Evolutionary conservation across 2,113 vertebrate species (phyloP), one percentile per base, ranked within the genome.

Genomic region (Salvelinus namaycush): DNA sequence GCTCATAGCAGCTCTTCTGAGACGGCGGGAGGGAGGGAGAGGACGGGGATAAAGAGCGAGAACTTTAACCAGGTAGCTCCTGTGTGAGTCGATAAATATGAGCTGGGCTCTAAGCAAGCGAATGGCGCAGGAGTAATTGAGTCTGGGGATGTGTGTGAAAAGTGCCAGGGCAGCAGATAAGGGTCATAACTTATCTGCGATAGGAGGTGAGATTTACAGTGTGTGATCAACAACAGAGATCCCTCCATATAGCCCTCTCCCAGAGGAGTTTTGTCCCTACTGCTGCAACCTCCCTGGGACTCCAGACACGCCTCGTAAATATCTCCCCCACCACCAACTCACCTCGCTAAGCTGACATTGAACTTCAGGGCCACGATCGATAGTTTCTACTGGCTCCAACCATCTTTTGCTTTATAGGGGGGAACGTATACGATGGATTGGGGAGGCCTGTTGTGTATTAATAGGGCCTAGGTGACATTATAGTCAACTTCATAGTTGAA

Each of bases 81-180:
- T 54, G 76, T 74, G 79, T 64, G 83, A 83, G 83, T 92, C 85
- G 81, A 89, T 91, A 84, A 82, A 91, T 86, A 79, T 81, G 82
- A 88, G 86, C 75, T n/a, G 49, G 65, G 75, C 80, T 49, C 70
- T 14, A 5, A 54, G 13, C 16, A 18, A 71, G 78, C 75, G 39
- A 44, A 66, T 27, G 8, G 66, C 20, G 9, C 9, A 16, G 65
- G 65, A 82, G 84, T 89, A 87, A 90, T 89, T 89, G 84, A 44
- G 83, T 86, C 79, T n/a, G 83, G 84, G 75, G 2, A 74, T 39
- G 74, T 68, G 82, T 76, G 83, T 79, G 82, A 88, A 89, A 90
- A 85, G 77, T 51, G 79, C 84, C 70, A 24, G 77, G 72, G 79
- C 87, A 89, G 90, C 88, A 88, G 86, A 90, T 88, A 88, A 75